Base-by-base conservation (phyloP, 2,888 invertebrate species). In the Bibio marci region DNA sequence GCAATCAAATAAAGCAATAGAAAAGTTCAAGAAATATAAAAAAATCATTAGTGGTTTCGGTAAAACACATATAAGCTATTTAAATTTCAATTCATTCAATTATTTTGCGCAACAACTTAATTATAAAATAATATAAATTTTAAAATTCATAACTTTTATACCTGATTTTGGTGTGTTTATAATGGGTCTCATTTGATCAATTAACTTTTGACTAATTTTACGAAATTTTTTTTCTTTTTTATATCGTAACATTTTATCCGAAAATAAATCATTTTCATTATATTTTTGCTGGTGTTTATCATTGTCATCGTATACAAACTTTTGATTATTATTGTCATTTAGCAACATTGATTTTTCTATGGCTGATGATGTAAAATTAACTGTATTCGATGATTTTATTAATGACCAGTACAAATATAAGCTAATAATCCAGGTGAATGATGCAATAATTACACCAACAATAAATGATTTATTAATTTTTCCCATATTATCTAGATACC, bases 401-500 rank as follows among this genome's bases (percentile, higher is more conserved):
- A 79, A 52, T 50, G 69, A 66, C 60, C 73, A 73, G 52, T 80
- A 82, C 31, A 82, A 63, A 52, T 79, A 80, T 32, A 82, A 55
- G 36, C 77, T 78, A 36, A 80, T 61, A 30, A 69, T 65, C 82
- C 82, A 83, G 41, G 81, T 81, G 30, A 74, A 54, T 1, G 80
- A 81, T 1, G 81, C 80, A 53, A 80, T 70, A 41, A 77, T 55
- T 43, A 80, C 75, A 18, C 82, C 82, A 57, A 72, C 74, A 28
- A 80, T 52, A 55, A 83, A 83, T 1, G 80, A 41, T 19, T 32
- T 31, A 31, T 41, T 37, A 26, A 41, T 30, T 28, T 27, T 17
- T n/a, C 5, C 8, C 33, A 25, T 15, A 5, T 25, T 12, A 18
- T 12, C 15, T 11, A 12, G 12, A 31, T 4, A 30, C 4, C n/a